Percentiles rank a stretch among this genome's conserved stretches.
phyloP scores from a whole-genome alignment of 1,140 invertebrate genomes.

The Drosophila bocqueti region DNA sequence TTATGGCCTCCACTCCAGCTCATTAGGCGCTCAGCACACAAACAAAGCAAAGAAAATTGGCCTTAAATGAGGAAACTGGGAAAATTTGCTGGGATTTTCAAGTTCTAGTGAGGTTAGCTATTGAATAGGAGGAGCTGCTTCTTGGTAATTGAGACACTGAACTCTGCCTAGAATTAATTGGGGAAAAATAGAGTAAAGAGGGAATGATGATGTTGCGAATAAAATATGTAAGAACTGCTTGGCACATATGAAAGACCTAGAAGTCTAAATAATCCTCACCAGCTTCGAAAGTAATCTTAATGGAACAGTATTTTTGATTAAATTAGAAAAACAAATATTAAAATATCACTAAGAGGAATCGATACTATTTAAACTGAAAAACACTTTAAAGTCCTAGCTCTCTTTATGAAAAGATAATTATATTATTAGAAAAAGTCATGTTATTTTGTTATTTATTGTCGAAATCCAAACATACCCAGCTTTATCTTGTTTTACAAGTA shows the following conservation, averaged over 20 bases:
- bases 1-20: constrained; percentile 37
- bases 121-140: constrained; percentile 4
- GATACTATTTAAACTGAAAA: too few relatives aligned
- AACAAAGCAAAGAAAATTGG: constrained; percentile 38
- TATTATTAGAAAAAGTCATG: not conserved
- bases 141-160: constrained; percentile 28
- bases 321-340: too few relatives aligned
- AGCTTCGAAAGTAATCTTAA: not conserved
- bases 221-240: not conserved
- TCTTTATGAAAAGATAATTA: not conserved
- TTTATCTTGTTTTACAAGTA: constrained; percentile 26
- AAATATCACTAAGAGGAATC: not conserved
- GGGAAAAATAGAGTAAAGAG: not conserved
- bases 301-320: too few relatives aligned
- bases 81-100: constrained; percentile 4
- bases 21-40: constrained; percentile 37
- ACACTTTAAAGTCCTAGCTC: not conserved
- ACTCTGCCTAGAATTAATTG: constrained; percentile 10
- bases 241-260: not conserved
- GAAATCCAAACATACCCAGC: constrained; percentile 6
- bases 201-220: not conserved
- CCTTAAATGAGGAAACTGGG: constrained; percentile 25
- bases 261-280: not conserved
- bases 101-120: constrained; percentile 1
- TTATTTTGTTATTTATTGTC: constrained; percentile 10